Base-by-base conservation (phyloP, 2,888 invertebrate species). In the Rhodophaea formosa region DNA sequence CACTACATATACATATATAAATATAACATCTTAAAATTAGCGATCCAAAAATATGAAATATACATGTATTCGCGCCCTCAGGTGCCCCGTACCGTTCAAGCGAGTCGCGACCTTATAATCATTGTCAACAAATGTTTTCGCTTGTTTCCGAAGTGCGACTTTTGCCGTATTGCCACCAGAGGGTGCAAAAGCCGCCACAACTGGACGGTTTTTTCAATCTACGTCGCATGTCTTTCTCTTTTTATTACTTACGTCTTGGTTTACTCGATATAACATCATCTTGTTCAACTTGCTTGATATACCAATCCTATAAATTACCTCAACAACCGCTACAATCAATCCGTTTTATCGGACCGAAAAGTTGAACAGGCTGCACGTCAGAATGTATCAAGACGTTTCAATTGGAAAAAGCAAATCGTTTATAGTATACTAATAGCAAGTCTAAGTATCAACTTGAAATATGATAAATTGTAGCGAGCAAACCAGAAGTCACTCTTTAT, bases 11-110 rank as follows among this genome's bases (percentile, higher is more conserved):
- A 90, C 84, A 91, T 90, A 90, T 90, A 88, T 90, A 91, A 91
- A 91, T 91, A 90, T 90, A 91, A 89, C 88, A 87, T 91, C 91
- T 90, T 91, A 91, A 91, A 90, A 89, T 89, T 90, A 91, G 91
- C 90, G 84, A 90, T 91, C 91, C 91, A 91, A 91, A 91, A 91
- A 91, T 91, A 91, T 88, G 88, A 91, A 91, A 89, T 91, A 90
- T 91, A 88, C 90, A 86, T 84, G 86, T 86, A 81, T 85, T 82
- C 82, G 83, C 88, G 84, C 88, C 89, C 85, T 81, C 84, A 77
- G 86, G 82, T 82, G 81, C 76, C 75, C 72, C 71, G 71, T 74
- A 69, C 75, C 71, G 68, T 74, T 69, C 82, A 74, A 81, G 82
- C 79, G 80, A 77, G 72, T 68, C 73, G 65, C 77, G 72, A 67